Evolutionary conservation across 1,140 invertebrate genomes (phyloP), one percentile per base, ranked within the genome.

Genomic region (Acromyrmex echinatior): DNA sequence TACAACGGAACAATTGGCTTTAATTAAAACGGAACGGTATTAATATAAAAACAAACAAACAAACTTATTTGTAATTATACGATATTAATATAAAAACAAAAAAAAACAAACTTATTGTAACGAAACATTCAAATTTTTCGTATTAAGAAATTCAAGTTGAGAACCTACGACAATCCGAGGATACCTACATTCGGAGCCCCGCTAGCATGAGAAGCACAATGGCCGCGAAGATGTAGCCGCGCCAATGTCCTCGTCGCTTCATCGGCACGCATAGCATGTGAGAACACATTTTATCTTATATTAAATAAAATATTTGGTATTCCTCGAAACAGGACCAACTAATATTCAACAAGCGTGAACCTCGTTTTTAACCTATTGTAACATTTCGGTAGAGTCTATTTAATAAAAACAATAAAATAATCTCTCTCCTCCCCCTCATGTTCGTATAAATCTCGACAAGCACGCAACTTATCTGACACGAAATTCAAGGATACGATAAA

Each of bases 281-380:
- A 56, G 88, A 93, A 93, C 92, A 93, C 92, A 91, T 94, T 93
- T 92, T 91, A 77, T 94, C 94, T 94, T 90, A 95, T 94, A 95
- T 95, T 95, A 95, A 95, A 95, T 95, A 93, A 95, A 94, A 94
- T 94, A 95, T 95, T 94, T 92, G 91, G 63, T 80, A 9, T 21
- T 5, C 53, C 28, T 85, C 82, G 18, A 53, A 63, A 60, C 70
- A 12, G 7, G 66, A 82, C 86, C 70, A 74, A 87, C 71, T 71
- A 93, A 94, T 68, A 90, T 92, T 92, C 63, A 85, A 82, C 89
- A 90, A 91, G 80, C 91, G 85, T 86, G 81, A 56, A 31, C 80
- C 77, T 1, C 25, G 18, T 65, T 25, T n/a, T 10, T 28, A 28
- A 25, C 5, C 60, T 18, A 7, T 18, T 2, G 12, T 53, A n/a